Evolutionary conservation across 2,797 vertebrate species (phyloP).

Genomic region (Limnodromus scolopaceus): DNA sequence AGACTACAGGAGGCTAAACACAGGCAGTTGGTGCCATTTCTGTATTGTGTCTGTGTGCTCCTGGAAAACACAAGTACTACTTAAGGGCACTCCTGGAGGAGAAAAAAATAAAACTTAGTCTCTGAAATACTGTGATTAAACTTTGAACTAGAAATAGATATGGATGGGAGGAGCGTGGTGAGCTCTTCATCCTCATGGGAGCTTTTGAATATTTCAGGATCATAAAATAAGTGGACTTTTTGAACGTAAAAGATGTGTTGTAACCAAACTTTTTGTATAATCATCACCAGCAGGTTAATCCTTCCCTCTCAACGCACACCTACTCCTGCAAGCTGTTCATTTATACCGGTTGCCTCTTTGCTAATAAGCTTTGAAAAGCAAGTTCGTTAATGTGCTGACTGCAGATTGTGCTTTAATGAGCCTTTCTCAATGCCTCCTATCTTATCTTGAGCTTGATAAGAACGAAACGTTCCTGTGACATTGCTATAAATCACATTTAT

Average conservation of each 20-base stretch:
- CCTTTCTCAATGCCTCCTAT: slow-evolving; percentile 45
- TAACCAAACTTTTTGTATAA: neutral
- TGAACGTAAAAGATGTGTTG: neutral
- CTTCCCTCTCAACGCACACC: neutral
- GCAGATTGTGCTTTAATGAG: slow-evolving; percentile 34
- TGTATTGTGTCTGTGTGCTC: fast-evolving
- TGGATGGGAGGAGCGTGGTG: neutral
- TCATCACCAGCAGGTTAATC: neutral
- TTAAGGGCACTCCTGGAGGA: neutral
- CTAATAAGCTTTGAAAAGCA: slow-evolving; percentile 1
- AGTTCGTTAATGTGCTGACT: slow-evolving; percentile 15
- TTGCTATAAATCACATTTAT: slow-evolving; percentile 28
- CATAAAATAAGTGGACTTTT: neutral
- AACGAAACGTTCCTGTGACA: neutral
- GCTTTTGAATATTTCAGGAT: neutral
- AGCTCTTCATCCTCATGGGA: neutral
- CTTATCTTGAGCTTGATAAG: slow-evolving; percentile 56
- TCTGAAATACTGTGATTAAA: neutral
- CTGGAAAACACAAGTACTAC: neutral
- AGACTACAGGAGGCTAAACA: neutral
- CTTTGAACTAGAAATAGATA: neutral
- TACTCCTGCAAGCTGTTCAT: neutral
- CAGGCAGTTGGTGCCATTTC: neutral
- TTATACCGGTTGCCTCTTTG: neutral
- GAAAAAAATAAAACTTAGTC: neutral